Evolutionary conservation across 2,888 invertebrate species (phyloP).

Genomic region (Drosophila testacea): DNA sequence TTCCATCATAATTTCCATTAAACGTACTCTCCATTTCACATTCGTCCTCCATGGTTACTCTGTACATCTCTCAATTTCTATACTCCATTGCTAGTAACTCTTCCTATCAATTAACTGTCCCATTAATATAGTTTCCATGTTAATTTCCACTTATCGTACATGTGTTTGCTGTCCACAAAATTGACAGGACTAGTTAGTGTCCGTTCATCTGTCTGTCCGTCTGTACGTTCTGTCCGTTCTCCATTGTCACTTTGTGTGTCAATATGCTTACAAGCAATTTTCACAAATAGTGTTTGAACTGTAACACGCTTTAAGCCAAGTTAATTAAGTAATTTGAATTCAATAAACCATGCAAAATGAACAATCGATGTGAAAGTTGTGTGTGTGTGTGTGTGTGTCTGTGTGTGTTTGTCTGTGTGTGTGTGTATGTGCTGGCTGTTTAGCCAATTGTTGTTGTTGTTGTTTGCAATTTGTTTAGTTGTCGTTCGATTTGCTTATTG

Average conservation of each 20-base stretch:
- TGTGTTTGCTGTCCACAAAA: constrained; percentile 25
- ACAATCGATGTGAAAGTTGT: constrained; percentile 23
- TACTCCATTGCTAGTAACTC: not conserved
- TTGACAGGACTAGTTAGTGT: constrained; percentile 11
- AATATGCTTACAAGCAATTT: constrained; percentile 19
- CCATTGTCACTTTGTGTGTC: constrained; percentile 18
- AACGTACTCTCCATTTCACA: not conserved
- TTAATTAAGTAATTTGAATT: constrained; percentile 35
- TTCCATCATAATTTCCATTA: not conserved
- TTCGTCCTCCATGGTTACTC: constrained; percentile 1
- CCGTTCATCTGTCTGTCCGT: not conserved
- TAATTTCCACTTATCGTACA: constrained; percentile 14
- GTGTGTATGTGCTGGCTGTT: not conserved
- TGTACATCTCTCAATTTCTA: not conserved
- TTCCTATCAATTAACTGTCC: constrained; percentile 20
- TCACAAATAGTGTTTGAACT: constrained; percentile 20
- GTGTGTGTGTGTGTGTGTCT: not conserved
- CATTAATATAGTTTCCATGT: constrained; percentile 23
- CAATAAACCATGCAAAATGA: constrained; percentile 33
- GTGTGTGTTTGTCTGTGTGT: constrained; percentile 2
- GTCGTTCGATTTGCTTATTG: constrained; percentile 56
- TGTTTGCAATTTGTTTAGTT: constrained; percentile 51
- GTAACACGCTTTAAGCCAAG: constrained; percentile 21
- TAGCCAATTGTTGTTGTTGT: constrained; percentile 6
- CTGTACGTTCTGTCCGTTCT: not conserved